Evolutionary conservation across 2,113 vertebrate species (phyloP).

Genomic region (Microtus pennsylvanicus): DNA sequence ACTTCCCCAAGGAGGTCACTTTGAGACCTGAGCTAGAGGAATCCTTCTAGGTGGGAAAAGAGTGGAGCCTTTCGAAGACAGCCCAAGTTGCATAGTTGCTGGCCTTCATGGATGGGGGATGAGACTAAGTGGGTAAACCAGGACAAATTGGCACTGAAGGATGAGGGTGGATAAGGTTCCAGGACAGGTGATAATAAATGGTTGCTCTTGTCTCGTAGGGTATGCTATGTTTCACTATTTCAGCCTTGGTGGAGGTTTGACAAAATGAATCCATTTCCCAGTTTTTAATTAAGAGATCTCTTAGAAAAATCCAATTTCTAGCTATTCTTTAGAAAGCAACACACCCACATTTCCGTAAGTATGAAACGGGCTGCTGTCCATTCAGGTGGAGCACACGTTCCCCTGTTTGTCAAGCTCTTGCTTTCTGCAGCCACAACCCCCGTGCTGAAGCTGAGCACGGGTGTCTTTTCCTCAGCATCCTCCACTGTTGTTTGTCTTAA

Average conservation of each 20-base stretch:
- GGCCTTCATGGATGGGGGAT: no score
- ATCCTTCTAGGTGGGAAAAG: neutral
- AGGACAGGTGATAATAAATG: neutral
- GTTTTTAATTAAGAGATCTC: neutral
- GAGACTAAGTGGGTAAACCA: neutral
- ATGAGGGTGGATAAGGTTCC: neutral
- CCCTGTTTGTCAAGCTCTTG: no score
- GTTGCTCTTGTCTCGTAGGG: neutral
- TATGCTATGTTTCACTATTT: neutral
- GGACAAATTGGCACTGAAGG: neutral
- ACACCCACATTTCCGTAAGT: neutral
- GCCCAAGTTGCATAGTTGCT: neutral
- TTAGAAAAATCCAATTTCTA: neutral
- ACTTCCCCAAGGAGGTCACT: neutral
- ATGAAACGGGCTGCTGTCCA: fast-evolving
- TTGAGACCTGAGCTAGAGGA: neutral
- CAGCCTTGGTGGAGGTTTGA: neutral
- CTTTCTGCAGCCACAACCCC: fast-evolving
- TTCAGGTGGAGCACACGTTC: fast-evolving
- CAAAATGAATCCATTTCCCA: neutral
- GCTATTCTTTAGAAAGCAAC: neutral
- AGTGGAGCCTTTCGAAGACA: neutral
- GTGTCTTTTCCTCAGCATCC: neutral
- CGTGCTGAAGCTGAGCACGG: fast-evolving
- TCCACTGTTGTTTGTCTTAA: neutral